Evolutionary conservation across 2,888 invertebrate genomes (phyloP), one percentile per base, ranked within the genome.

Genomic region (Cephalotes varians): DNA sequence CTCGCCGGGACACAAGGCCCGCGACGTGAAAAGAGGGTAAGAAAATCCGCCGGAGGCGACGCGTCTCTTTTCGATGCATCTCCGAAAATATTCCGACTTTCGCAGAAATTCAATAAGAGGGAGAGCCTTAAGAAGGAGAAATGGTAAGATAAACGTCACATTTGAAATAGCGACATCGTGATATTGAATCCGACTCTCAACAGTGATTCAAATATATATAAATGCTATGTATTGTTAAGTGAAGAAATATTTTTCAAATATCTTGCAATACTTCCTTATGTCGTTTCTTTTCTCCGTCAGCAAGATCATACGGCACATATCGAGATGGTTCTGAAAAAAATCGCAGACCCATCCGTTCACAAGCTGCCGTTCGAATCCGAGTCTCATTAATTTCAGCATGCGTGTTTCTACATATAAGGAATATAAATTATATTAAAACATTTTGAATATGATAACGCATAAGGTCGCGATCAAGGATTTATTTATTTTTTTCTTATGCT

Each of bases 101-200:
- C 44, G 18, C 18, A 25, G 44, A 79, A 79, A 79, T 79, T 79
- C 77, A 79, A 79, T 79, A 79, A 79, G 12, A 34, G 25, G 56
- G 21, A 47, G 40, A 67, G 25, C 4, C 18, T 44, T 40, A 77
- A 67, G 40, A 56, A 51, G 74, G 34, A 56, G 49, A 74, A 40
- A 73, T 31, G 37, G 21, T 18, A 62, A 65, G 44, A 31, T 56
- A 69, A 79, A 79, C 44, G 56, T 56, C 56, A 56, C 34, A 31
- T 44, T 15, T 69, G 12, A 79, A 79, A 69, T 67, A 77, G 67
- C 44, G 56, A 69, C 44, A n/a, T 69, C 56, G 56, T 21, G 69
- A 77, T 79, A 79, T 79, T 69, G 69, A 77, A 62, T 77, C 44
- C 31, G 6, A 40, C 28, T 31, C 28, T 51, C 40, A 37, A 18